A percentile compares a stretch with the other conserved stretches of the same genome.
phyloP scores from a whole-genome alignment of 2,797 vertebrate genomes.

The Cirrhinus mrigala region DNA sequence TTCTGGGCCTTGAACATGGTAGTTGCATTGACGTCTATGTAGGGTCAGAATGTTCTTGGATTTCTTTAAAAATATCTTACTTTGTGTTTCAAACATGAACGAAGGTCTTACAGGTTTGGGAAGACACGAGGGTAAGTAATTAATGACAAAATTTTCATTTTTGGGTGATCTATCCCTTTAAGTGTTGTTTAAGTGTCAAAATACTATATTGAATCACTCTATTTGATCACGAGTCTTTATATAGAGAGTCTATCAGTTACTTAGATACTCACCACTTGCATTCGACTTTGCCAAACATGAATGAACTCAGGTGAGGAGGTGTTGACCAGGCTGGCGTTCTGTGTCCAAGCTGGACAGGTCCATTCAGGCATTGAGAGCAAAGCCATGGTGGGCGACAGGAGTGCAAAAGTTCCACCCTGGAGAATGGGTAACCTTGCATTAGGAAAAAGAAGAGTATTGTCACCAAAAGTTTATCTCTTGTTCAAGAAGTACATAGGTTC shows the following conservation, averaged over 20 bases:
- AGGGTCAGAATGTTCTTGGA: too few species aligned
- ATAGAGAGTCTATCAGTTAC: neutral
- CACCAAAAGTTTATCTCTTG: neutral
- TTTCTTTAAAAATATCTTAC: too few species aligned
- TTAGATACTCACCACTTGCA: constrained; percentile 85
- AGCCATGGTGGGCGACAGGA: constrained; percentile 89
- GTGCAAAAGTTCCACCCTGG: constrained; percentile 92
- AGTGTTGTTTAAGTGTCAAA: too few species aligned
- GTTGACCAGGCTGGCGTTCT: constrained; percentile 88
- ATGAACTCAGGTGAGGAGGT: constrained; percentile 84
- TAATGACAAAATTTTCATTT: too few species aligned
- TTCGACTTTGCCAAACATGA: constrained; percentile 92
- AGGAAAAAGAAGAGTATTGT: constrained; percentile 7
- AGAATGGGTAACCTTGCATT: constrained; percentile 90
- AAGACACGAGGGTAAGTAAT: too few species aligned
- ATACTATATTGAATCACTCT: neutral
- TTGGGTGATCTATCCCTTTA: too few species aligned
- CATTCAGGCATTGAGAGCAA: constrained; percentile 92
- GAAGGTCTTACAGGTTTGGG: too few species aligned
- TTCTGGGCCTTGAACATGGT: too few species aligned
- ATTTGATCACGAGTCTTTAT: neutral
- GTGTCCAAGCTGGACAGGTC: constrained; percentile 92
- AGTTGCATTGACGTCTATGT: too few species aligned
- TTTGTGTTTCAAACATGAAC: too few species aligned
- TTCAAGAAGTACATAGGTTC: neutral